Evolutionary conservation across 2,113 vertebrate species (phyloP).

Genomic region (Speoplatyrhinus poulsoni): DNA sequence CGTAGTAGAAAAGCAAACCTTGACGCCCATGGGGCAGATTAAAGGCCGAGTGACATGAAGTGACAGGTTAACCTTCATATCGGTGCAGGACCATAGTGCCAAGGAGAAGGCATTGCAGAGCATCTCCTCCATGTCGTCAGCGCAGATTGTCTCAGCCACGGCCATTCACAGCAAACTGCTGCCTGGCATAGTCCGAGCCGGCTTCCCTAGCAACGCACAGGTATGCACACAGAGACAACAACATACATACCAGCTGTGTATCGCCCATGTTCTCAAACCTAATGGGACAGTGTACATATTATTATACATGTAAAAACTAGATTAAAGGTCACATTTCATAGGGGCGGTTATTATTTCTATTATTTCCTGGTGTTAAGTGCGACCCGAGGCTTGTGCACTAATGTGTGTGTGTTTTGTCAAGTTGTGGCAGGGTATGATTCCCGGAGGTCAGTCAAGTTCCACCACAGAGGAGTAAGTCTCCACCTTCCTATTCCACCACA

Average conservation of each 20-base stretch:
- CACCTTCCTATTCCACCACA: neutral
- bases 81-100: constrained; percentile 92
- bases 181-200: constrained; percentile 90
- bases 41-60: neutral
- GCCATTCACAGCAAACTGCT: constrained; percentile 98
- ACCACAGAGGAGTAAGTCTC: constrained; percentile 67
- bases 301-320: neutral
- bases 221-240: constrained; percentile 64
- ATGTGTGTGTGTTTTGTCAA: constrained; percentile 31
- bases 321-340: too few relatives aligned
- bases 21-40: too few relatives aligned
- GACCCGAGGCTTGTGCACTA: neutral
- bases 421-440: constrained; percentile 75
- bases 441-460: constrained; percentile 72
- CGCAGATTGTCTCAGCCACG: constrained; percentile 97
- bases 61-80: neutral
- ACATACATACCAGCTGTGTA: neutral
- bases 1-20: too few relatives aligned
- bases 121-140: constrained; percentile 98
- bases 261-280: too few relatives aligned
- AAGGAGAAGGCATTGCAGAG: constrained; percentile 98
- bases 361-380: too few relatives aligned
- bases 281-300: too few relatives aligned
- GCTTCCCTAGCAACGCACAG: constrained; percentile 90
- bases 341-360: too few relatives aligned